These are phyloP conservation scores for Embidobia sp. DNA, from an alignment of 2,888 invertebrate genomes.

Conservation along the genomic window DNA sequence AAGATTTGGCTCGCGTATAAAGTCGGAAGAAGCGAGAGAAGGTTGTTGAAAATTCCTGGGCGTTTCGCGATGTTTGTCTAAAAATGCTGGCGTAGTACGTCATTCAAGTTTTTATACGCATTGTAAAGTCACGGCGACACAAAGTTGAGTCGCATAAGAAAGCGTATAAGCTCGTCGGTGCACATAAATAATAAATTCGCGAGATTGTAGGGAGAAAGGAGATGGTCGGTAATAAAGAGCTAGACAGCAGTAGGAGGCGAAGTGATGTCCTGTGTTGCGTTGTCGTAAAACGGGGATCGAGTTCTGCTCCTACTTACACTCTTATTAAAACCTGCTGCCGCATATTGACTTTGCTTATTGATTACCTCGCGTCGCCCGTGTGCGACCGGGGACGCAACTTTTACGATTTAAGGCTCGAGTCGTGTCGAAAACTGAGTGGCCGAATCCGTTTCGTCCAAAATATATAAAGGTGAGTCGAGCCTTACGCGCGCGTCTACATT, in stretches of 20 bases:
- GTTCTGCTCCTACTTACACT: constrained; percentile 75
- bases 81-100: constrained; percentile 36
- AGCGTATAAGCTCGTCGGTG: constrained; percentile 71
- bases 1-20: constrained; percentile 6
- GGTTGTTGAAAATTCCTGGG: constrained; percentile 30
- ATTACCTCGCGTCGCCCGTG: constrained; percentile 70
- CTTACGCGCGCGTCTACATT: neutral
- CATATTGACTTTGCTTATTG: constrained; percentile 78
- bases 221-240: constrained; percentile 75
- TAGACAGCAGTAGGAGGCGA: constrained; percentile 73
- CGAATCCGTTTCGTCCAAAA: neutral
- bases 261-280: constrained; percentile 80
- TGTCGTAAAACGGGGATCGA: constrained; percentile 78
- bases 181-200: constrained; percentile 80
- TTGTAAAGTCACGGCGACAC: constrained; percentile 65
- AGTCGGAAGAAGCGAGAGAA: neutral
- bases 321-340: constrained; percentile 77
- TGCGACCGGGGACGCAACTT: constrained; percentile 19
- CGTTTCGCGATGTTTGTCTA: constrained; percentile 21
- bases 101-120: constrained; percentile 52
- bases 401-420: constrained; percentile 39
- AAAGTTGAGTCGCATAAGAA: constrained; percentile 68
- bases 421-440: constrained; percentile 21
- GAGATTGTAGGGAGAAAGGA: constrained; percentile 68
- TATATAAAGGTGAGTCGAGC: neutral